Evolutionary conservation across 2,113 vertebrate genomes (phyloP).

Genomic region (Bos javanicus): DNA sequence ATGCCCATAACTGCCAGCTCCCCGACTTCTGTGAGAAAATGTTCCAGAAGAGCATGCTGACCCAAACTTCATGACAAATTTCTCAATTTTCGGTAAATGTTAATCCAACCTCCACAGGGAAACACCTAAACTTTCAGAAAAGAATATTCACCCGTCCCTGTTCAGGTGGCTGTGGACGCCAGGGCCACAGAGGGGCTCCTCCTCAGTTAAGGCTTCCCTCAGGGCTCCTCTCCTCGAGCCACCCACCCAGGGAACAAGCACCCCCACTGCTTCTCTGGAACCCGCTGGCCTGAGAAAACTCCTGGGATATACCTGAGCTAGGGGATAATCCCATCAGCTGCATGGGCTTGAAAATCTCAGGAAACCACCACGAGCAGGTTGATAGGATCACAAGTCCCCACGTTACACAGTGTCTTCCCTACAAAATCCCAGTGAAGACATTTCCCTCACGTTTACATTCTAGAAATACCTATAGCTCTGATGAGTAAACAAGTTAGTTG

Average conservation of each 20-base stretch:
- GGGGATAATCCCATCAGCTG: not conserved
- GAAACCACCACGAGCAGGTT: not conserved
- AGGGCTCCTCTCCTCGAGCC: not conserved
- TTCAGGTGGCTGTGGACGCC: not conserved
- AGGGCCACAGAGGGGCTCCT: not conserved
- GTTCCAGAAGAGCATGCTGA: not conserved
- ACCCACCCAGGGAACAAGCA: not conserved
- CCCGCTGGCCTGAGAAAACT: not conserved
- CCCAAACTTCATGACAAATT: not conserved
- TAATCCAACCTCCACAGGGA: not conserved
- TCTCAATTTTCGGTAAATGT: not conserved
- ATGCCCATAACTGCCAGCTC: not conserved
- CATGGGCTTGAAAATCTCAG: fast-evolving
- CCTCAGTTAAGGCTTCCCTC: not conserved
- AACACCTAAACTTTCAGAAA: not conserved
- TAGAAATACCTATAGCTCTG: not conserved
- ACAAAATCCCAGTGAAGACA: not conserved
- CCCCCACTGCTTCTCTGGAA: not conserved
- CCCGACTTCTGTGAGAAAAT: not conserved
- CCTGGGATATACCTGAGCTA: not conserved
- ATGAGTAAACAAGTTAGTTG: not conserved
- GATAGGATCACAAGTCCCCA: not conserved
- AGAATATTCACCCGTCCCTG: not conserved
- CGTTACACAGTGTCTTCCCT: not conserved
- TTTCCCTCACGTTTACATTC: not conserved